phyloP scores from a whole-genome alignment of 2,113 vertebrate genomes.

The Neolamprologus ventralis region DNA sequence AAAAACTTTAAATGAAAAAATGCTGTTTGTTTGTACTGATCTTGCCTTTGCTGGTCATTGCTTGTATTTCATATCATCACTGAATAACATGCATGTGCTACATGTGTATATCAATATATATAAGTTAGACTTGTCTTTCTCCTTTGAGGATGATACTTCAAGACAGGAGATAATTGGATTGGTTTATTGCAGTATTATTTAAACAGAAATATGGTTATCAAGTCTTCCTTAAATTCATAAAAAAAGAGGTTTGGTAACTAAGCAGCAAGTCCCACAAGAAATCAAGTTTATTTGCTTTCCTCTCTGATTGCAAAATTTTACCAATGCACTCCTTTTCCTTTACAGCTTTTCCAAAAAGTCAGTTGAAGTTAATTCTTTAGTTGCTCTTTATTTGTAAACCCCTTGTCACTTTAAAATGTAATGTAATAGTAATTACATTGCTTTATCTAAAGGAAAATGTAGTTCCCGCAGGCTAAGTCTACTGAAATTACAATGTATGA shows the following conservation, averaged over 20 bases:
- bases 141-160: neutral
- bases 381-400: neutral
- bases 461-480: neutral
- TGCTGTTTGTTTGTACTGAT: neutral
- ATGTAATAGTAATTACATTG: neutral
- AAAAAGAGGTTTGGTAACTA: neutral
- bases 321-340: neutral
- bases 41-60: neutral
- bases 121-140: constrained; percentile 27
- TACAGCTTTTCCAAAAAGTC: neutral
- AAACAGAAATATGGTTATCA: neutral
- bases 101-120: neutral
- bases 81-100: neutral
- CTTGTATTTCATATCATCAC: neutral
- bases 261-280: neutral
- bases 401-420: neutral
- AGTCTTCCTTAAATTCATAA: neutral
- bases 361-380: neutral
- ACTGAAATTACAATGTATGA: neutral
- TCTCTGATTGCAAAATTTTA: neutral
- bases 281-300: neutral
- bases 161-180: constrained; percentile 46
- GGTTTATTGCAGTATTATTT: neutral
- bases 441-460: neutral
- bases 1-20: accelerated